Base-by-base conservation (phyloP, 1,140 invertebrate species). In the Caenorhabditis briggsae region DNA sequence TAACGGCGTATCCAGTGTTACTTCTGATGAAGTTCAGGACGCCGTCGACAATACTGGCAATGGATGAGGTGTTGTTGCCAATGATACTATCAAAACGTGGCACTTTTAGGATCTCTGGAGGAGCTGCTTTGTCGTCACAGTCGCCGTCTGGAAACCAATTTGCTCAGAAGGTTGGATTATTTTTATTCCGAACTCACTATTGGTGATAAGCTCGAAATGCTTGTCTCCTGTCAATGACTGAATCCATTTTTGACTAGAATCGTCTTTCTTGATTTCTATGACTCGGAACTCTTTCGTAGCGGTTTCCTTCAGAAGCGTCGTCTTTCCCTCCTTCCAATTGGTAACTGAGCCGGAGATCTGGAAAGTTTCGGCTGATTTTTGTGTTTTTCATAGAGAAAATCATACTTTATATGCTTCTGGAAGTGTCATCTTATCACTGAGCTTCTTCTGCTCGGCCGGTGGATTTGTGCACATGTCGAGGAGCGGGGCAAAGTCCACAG, bases 321-420 rank as follows among this genome's bases (percentile, higher is more conserved):
- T 74, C 11, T 33, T 23, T 12, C 14, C 12, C 14, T 20, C 23
- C 14, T n/a, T 23, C 83, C 59, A 70, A 43, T 84, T 25, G 18
- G 83, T 84, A 1, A 65, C 23, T 23, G 83, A 65, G 6, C 83
- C 83, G 14, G 59, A 61, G 23, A 84, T 50, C 83, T 84, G 61
- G 70, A 84, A 55, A 48, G 12, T 20, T 58, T 48, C 1, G 33
- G 3, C 3, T 33, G 33, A 33, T 33, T 3, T 33, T 33, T 33
- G 33, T 2, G 33, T 33, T 33, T 33, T 33, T 5, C 46, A 12
- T 3, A 5, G 6, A 58, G 16, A 53, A 53, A 11, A 8, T 41
- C 20, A 25, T 5, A 84, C 83, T n/a, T 65, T 84, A 25, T 84
- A 84, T 5, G 20, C 9, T 25, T 9, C 59, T 33, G 59, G 46